These are phyloP conservation scores for Dreissena polymorpha DNA, from an alignment of 1,140 invertebrate species.

Conservation along the genomic window DNA sequence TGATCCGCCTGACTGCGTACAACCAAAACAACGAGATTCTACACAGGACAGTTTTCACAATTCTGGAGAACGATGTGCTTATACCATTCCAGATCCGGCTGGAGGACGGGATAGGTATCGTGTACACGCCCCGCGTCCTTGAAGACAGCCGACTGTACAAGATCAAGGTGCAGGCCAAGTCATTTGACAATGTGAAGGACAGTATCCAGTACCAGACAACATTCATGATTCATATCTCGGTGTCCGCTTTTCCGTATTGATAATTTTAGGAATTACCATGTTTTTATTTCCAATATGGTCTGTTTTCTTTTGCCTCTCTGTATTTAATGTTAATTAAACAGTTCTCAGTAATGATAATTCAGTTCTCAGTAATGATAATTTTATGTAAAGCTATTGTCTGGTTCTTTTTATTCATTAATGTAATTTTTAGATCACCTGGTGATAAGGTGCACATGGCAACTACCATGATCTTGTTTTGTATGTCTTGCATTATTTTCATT, in stretches of 20 bases:
- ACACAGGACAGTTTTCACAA: conserved; percentile 76
- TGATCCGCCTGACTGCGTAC: conserved; percentile 79
- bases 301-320: no score
- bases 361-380: no score
- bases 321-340: no score
- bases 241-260: conserved; percentile 79
- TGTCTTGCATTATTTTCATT: no score
- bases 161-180: conserved; percentile 78
- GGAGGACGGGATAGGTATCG: conserved; percentile 77
- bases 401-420: no score
- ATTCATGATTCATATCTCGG: conserved; percentile 80
- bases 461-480: no score
- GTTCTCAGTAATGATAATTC: no score
- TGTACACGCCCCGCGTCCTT: conserved; percentile 75
- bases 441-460: no score
- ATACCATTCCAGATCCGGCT: conserved; percentile 77
- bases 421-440: no score
- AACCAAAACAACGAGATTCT: conserved; percentile 77
- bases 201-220: conserved; percentile 78
- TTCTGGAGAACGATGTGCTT: conserved; percentile 77
- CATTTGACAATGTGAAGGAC: conserved; percentile 70
- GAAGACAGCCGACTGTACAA: conserved; percentile 72
- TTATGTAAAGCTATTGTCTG: no score
- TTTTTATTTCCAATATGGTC: no score
- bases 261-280: neutral